Conservation (phyloP, 2,888 invertebrate genomes). For the Allacma fusca region DNA sequence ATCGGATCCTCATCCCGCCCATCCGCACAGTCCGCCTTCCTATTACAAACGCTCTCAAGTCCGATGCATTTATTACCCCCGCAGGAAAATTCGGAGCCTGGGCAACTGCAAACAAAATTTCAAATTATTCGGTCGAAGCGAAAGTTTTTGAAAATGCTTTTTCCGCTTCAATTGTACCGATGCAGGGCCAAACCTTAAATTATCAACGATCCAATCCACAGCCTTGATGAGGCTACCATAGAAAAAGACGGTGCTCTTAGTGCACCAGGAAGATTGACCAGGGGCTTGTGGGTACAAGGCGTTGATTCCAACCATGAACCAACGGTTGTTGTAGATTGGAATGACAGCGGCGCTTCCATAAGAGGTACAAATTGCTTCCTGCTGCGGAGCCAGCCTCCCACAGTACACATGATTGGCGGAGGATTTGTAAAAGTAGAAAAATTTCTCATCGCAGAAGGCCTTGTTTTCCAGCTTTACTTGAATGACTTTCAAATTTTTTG, state of each 20-base stretch:
- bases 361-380: conserved; percentile 4
- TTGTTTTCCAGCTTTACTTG: neutral
- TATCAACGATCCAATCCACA: conserved; percentile 32
- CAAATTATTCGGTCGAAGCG: neutral
- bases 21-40: conserved; percentile 32
- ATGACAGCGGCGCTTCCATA: conserved; percentile 21
- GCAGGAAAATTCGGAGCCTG: conserved; percentile 39
- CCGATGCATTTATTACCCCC: conserved; percentile 35
- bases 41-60: conserved; percentile 43
- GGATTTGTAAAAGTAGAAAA: conserved; percentile 33
- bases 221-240: conserved; percentile 12
- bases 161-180: too few relatives aligned
- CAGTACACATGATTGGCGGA: conserved; percentile 37
- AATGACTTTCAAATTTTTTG: conserved; percentile 1
- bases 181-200: too few relatives aligned
- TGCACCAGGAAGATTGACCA: conserved; percentile 21
- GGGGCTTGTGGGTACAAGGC: conserved; percentile 22
- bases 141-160: too few relatives aligned
- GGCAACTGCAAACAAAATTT: conserved; percentile 19
- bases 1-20: conserved; percentile 43
- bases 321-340: conserved; percentile 27
- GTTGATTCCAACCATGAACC: conserved; percentile 35
- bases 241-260: conserved; percentile 32
- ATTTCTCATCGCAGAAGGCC: conserved; percentile 27
- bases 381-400: neutral